Base-by-base conservation (phyloP, 2,888 invertebrate species). In the Chrysomela aeneicollis region DNA sequence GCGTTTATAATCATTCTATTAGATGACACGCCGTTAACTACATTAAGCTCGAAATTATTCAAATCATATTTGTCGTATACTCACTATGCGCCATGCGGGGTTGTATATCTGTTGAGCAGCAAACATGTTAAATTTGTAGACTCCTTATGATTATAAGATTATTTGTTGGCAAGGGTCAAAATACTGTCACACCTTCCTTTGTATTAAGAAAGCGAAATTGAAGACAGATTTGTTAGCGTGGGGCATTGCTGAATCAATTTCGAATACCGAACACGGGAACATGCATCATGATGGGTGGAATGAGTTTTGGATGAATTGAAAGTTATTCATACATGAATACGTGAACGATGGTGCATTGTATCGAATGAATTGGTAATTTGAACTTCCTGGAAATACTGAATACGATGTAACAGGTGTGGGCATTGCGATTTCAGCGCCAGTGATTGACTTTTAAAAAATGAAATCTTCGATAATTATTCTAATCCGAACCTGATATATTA, bases 121-220 rank as follows among this genome's bases (percentile, higher is more conserved):
- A n/a, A 6, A 26, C 26, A 26, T 26, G 6, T 26, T 5, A 26
- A 26, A 26, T 5, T 26, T 26, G 26, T 26, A 3, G 26, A 26
- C 26, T 5, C 6, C 6, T 26, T 3, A 26, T 26, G 26, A 26
- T 6, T 26, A 10, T 10, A 52, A 52, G 32, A 32, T 52, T 5
- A 52, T 15, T 32, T 18, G 37, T 46, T 46, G 57, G 17, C 17
- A 17, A 42, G 26, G 46, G 46, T 53, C 52, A 42, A 60, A 60
- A 60, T n/a, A 30, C 52, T 21, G 30, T 35, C 60, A 19, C 60
- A 46, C 60, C 60, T 26, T 35, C 51, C 51, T 59, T 60, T 52
- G 52, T 52, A 30, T 52, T 52, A 10, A 1, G 30, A 52, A 37
- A 42, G 35, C 35, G 52, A 60, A 53, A 51, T 37, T 21, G n/a